Base-by-base conservation (phyloP, 2,113 vertebrate genomes). In the Pleuronectes platessa region DNA sequence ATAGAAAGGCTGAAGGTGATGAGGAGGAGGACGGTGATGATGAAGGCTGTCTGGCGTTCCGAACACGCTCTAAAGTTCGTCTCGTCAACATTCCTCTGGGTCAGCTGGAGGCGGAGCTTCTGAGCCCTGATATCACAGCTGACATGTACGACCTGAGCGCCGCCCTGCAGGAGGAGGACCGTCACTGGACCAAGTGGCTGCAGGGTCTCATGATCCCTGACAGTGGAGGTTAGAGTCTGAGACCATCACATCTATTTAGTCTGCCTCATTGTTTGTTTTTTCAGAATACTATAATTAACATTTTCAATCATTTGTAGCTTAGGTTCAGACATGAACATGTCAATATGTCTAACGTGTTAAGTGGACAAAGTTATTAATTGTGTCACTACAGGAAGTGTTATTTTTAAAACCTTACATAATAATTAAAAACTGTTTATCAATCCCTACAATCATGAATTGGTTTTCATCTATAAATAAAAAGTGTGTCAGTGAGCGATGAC, bases 101-200 rank as follows among this genome's bases (percentile, higher is more conserved):
- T 18, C 95, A 95, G 71, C 92, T 99, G 81, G 98, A 99, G 92
- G 98, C 98, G 0, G 94, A 96, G 89, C 97, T 99, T 5, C 92
- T 88, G 7, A 95, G 97, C 4, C 97, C 97, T 0, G 98, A 99
- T 35, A 97, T 97, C 86, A 98, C 97, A 0, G 96, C 96, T 0
- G 97, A 99, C 78, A 98, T 98, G 97, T 98, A 99, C 0, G 97
- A 97, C 24, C 92, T 91, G 51, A 91, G 90, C 40, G 47, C 71
- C 1, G 92, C 94, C 0, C 93, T 92, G 0, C 15, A 49, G 14
- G 66, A 86, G 47, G 96, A 97, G 15, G 97, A 98, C 8, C 95
- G 96, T 5, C 94, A 98, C 3, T 99, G 98, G 98, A 96, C 96
- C 1, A 84, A 88, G 26, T 99, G 98, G 98, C 95, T 99, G 0